Evolutionary conservation across 2,888 invertebrate species (phyloP), one percentile per base, ranked within the genome.

Genomic region (Morpho deidamia): DNA sequence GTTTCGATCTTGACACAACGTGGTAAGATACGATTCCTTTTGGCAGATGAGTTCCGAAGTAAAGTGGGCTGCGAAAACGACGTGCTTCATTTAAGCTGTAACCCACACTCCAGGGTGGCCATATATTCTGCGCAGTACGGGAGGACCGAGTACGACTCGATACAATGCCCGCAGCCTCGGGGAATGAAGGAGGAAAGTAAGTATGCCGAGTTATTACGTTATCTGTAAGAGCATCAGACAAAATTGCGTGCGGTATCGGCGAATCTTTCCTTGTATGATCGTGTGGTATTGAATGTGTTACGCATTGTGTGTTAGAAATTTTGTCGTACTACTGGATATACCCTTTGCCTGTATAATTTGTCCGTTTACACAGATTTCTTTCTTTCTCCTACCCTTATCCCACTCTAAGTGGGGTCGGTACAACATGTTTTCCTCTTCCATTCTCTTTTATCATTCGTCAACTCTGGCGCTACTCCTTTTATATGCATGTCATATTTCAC

Each of bases 121-220:
- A 94, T 99, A 73, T 97, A 96, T 89, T 97, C 97, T 42, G 97
- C 98, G 38, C 94, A 95, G 82, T 98, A 96, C 78, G 98, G 98
- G 7, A 92, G 97, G 63, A 96, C 96, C 0, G 95, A 95, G 74
- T 95, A 95, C 70, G 96, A 97, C 81, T 96, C 95, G 66, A 93
- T 95, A 63, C 95, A 96, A 74, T 96, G 96, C 76, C 95, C 95
- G 8, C 95, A 96, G 71, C 95, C 95, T 0, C 93, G 94, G 72
- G 96, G 96, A 49, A 95, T 96, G 72, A 93, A 94, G 61, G 96
- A 96, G 80, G 96, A 96, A 90, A 96, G 96, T 96, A 83, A 94
- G 95, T 67, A 58, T 59, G 56, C 53, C 43, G 54, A 59, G 53
- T 56, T 59, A 56, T 56, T 56, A 56, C 56, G 55, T 43, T 53